Evolutionary conservation across 2,888 invertebrate species (phyloP).

Genomic region (Platerodrilus igneus): DNA sequence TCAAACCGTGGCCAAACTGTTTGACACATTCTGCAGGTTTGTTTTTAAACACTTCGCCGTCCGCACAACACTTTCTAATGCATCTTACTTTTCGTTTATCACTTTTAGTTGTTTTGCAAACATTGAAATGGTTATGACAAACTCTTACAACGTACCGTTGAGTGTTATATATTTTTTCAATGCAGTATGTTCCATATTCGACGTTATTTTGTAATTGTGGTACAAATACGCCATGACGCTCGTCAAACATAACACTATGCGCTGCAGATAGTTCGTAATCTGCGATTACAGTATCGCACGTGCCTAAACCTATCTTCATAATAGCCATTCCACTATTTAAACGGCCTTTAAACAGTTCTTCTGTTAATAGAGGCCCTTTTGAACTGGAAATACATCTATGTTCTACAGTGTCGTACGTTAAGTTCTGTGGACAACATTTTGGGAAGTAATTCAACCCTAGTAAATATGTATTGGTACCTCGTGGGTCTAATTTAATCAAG

Average conservation of each 20-base stretch:
- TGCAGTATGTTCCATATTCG: slow-evolving; percentile 10
- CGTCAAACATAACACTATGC: slow-evolving; percentile 1
- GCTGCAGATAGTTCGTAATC: slow-evolving; percentile 9
- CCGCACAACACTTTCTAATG: slow-evolving; percentile 22
- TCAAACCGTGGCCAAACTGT: slow-evolving; percentile 11
- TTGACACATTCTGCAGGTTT: no score
- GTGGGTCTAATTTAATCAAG: no score
- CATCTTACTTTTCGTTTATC: slow-evolving; percentile 7
- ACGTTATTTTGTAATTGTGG: neutral
- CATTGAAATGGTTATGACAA: slow-evolving; percentile 7
- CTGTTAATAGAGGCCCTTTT: no score
- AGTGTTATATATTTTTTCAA: slow-evolving; percentile 9
- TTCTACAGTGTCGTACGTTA: slow-evolving; percentile 27
- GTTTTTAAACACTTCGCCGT: no score
- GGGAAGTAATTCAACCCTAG: slow-evolving; percentile 28
- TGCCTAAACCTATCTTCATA: slow-evolving; percentile 5
- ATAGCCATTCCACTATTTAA: neutral
- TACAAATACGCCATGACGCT: slow-evolving; percentile 1
- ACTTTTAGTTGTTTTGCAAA: slow-evolving; percentile 5
- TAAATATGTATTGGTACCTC: no score
- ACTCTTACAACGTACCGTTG: slow-evolving; percentile 7
- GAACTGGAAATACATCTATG: no score
- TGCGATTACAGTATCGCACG: slow-evolving; percentile 5
- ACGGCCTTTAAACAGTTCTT: slow-evolving; percentile 3
- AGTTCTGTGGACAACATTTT: slow-evolving; percentile 37